Percentiles rank a stretch among this genome's conserved stretches.
Evolutionary conservation across 2,113 vertebrate species (phyloP).

Genomic region (Atlantisia rogersi): DNA sequence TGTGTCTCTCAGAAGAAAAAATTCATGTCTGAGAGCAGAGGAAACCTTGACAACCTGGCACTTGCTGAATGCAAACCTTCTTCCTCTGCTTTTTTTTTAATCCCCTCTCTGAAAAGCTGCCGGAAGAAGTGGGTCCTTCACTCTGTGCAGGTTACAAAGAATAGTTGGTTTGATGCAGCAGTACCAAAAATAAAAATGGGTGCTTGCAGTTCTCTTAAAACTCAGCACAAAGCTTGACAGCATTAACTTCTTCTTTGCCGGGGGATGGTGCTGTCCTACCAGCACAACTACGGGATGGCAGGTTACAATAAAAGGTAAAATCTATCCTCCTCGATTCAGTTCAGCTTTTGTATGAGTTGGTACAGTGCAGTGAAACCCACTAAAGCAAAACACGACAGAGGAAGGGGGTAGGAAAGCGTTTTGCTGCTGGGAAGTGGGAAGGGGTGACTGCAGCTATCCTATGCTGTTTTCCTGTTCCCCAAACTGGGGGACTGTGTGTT

Average conservation of each 20-base stretch:
- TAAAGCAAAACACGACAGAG: not conserved
- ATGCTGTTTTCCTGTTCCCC: accelerated
- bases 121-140: not conserved
- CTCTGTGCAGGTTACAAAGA: not conserved
- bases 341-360: not conserved
- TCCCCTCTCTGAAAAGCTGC: not conserved
- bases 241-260: not conserved
- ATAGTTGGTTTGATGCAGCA: not conserved
- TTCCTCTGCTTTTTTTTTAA: constrained; percentile 12
- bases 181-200: not conserved
- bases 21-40: not conserved
- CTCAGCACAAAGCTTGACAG: not conserved
- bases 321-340: not conserved
- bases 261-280: not conserved
- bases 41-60: constrained; percentile 68
- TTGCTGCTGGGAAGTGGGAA: not conserved
- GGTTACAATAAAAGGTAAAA: accelerated
- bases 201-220: not conserved
- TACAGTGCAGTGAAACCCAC: not conserved
- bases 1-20: not conserved
- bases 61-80: not conserved
- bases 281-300: not conserved
- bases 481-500: accelerated
- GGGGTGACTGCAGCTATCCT: not conserved
- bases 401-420: not conserved